A percentile compares a stretch with the other conserved stretches of the same genome.
Evolutionary conservation across 2,797 vertebrate species (phyloP).

Genomic region (Diplodus puntazzo): DNA sequence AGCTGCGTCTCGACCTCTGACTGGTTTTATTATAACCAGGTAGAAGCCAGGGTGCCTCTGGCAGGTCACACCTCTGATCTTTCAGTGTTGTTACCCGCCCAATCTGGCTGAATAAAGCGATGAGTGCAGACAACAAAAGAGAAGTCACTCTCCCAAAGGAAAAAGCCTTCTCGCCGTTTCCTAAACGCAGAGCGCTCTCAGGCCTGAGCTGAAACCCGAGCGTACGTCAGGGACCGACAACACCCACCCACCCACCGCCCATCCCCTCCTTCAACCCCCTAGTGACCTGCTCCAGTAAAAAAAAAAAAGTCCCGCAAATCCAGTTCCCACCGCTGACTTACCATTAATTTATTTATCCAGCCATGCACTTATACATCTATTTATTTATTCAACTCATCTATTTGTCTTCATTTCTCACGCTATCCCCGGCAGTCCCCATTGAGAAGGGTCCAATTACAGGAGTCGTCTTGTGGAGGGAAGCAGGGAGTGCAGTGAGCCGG

Average conservation of each 20-base stretch:
- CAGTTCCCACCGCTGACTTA: constrained; percentile 82
- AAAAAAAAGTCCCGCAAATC: constrained; percentile 75
- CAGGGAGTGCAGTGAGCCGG: constrained; percentile 41
- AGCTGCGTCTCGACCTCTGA: constrained; percentile 25
- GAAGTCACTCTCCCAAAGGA: constrained; percentile 56
- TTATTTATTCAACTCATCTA: constrained; percentile 80
- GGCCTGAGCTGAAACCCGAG: constrained; percentile 76
- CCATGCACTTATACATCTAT: constrained; percentile 73
- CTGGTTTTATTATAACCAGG: constrained; percentile 67
- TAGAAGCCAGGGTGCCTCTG: constrained; percentile 43
- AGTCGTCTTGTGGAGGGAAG: constrained; percentile 38
- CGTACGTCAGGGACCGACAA: constrained; percentile 74
- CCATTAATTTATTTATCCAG: constrained; percentile 81
- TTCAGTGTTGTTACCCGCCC: constrained; percentile 37
- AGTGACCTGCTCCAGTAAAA: constrained; percentile 66
- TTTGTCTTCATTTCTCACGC: constrained; percentile 79
- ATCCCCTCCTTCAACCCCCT: constrained; percentile 65
- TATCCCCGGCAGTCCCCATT: constrained; percentile 43
- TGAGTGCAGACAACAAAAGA: constrained; percentile 70
- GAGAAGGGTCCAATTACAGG: constrained; percentile 60
- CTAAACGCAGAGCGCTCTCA: constrained; percentile 67
- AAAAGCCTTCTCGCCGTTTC: constrained; percentile 68
- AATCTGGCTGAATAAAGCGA: constrained; percentile 62
- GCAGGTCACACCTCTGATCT: constrained; percentile 67
- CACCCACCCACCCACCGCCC: constrained; percentile 73